Base-by-base conservation (phyloP, 1,140 invertebrate genomes). In the Kradibia gibbosae region DNA sequence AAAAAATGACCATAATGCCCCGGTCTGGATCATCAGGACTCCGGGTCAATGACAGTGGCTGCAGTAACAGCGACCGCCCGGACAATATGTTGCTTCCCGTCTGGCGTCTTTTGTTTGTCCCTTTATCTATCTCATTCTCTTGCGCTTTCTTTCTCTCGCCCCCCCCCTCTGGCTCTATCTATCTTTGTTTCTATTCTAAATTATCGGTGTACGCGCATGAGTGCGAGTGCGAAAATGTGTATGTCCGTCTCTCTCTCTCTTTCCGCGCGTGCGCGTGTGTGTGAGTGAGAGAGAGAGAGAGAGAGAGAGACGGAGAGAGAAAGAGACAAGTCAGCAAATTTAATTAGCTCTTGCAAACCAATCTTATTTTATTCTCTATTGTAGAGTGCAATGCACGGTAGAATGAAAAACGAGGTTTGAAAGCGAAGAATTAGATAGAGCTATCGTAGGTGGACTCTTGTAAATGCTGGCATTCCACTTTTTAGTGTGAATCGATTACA, bases 71-170 rank as follows among this genome's bases (percentile, higher is more conserved):
- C 45, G 50, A 39, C n/a, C 10, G 55, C 28, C 3, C 67, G 17
- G 22, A 74, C 70, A 80, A 74, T 80, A 55, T 55, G 53, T 74
- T 72, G 78, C 71, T 80, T 80, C 78, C 78, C 78, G 78, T 80
- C 78, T 80, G 78, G 78, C 71, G 78, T 45, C 71, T 73, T 60
- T 10, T 73, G 17, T 60, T 28, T 48, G 4, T 10, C 15, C 57
- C 15, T 62, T 20, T 8, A 36, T n/a, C 53, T 70, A 34, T 74
- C 50, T 55, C 25, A 11, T 17, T 28, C 42, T 31, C 25, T 25
- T 5, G 3, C 2, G n/a, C 36, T 45, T n/a, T 42, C 22, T 48
- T 48, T 50, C 22, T 2, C n/a, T 50, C 20, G 42, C 28, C 25
- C n/a, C n/a, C n/a, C n/a, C n/a, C n/a, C 5, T 42, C 36, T 42